These are phyloP conservation scores for Macrosteles quadrilineatus DNA, from an alignment of 1,140 invertebrate species.

Conservation along the genomic window DNA sequence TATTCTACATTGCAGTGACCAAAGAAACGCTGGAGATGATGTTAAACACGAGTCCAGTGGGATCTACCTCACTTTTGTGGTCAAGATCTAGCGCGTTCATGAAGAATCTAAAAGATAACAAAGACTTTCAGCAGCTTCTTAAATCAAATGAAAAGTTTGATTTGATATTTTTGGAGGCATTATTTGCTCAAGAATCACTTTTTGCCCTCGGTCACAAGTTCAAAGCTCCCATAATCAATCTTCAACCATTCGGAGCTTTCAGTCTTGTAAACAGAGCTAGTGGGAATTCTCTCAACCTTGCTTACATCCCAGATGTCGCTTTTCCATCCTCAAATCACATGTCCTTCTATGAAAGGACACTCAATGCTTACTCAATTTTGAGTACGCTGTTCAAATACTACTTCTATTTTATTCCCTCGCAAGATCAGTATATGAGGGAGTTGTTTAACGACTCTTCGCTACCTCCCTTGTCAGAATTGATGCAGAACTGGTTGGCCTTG, in stretches of 20 bases:
- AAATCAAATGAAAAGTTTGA: conserved; percentile 15
- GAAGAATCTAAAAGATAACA: too few species aligned
- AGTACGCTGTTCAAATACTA: neutral
- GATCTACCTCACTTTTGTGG: too few species aligned
- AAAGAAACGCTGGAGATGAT: too few species aligned
- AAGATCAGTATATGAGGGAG: neutral
- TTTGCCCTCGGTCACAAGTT: conserved; percentile 7
- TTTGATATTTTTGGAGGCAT: neutral
- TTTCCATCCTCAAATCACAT: neutral
- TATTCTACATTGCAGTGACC: too few species aligned
- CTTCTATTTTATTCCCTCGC: neutral
- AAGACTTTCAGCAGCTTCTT: too few species aligned
- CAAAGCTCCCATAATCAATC: neutral
- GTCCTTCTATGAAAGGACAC: neutral
- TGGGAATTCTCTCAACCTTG: neutral
- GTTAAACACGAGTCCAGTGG: too few species aligned
- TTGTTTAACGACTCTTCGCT: neutral
- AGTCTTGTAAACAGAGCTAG: neutral
- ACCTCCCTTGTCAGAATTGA: too few species aligned
- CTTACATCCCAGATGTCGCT: neutral
- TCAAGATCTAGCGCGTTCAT: too few species aligned
- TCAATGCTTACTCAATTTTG: neutral
- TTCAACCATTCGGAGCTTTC: neutral
- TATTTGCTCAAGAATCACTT: conserved; percentile 2
- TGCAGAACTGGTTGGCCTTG: too few species aligned